Percentiles rank a stretch among this genome's conserved stretches.
Conservation (phyloP, 2,888 invertebrate species). For the Lasioglossum malachurum region DNA sequence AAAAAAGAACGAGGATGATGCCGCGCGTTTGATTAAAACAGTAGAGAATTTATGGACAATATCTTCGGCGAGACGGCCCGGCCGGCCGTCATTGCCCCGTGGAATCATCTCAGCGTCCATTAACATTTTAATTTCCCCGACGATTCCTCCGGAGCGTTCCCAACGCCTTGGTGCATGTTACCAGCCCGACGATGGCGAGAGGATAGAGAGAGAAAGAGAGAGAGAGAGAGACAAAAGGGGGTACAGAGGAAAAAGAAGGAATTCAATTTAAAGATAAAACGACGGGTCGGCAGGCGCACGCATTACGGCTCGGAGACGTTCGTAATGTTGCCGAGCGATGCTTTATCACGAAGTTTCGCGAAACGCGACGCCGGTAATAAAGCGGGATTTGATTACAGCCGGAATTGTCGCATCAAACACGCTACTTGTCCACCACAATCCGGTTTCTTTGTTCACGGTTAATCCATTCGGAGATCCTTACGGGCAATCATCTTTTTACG, state of each 20-base stretch:
- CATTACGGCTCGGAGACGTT: conserved; percentile 38
- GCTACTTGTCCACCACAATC: conserved; percentile 15
- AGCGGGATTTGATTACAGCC: conserved; percentile 67
- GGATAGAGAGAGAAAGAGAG: neutral
- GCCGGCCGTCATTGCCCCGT: neutral
- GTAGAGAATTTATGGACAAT: conserved; percentile 47
- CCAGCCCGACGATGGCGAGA: neutral
- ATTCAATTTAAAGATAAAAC: conserved; percentile 59
- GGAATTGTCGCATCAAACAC: conserved; percentile 16
- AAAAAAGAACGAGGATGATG: neutral
- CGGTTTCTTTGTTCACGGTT: neutral
- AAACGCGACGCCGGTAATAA: conserved; percentile 51
- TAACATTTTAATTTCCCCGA: conserved; percentile 62
- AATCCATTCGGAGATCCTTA: neutral
- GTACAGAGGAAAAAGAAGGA: conserved; percentile 1
- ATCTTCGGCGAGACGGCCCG: neutral
- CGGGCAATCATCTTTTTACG: neutral
- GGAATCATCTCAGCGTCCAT: conserved; percentile 50
- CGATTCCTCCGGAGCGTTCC: conserved; percentile 17
- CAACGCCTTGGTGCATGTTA: conserved; percentile 8
- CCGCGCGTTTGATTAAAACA: conserved; percentile 54
- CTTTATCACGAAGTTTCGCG: conserved; percentile 40
- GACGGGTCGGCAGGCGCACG: neutral
- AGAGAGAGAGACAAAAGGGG: no score
- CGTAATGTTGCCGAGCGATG: conserved; percentile 32